Evolutionary conservation across 2,113 vertebrate genomes (phyloP), one percentile per base, ranked within the genome.

Genomic region (Cottus gobio): DNA sequence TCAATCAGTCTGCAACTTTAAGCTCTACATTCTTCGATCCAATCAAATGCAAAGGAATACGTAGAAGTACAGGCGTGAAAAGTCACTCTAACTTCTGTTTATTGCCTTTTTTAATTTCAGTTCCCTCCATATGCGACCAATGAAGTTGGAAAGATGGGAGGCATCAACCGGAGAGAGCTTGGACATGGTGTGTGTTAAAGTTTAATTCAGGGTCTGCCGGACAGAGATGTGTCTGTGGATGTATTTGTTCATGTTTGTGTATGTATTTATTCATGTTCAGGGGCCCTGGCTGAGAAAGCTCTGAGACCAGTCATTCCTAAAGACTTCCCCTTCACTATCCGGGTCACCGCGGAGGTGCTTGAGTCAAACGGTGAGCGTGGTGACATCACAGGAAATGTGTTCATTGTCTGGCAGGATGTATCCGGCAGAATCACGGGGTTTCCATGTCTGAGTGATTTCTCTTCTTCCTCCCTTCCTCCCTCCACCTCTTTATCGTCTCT

Each of bases 71-170:
- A 50, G 46, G 7, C 46, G 18, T 6, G 2, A 22, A 22, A 50
- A 50, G 46, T 26, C 11, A 1, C 11, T 56, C 11, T 57, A 57
- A 28, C 54, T 28, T 15, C n/a, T 1, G 24, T 24, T 56, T 57
- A 57, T 9, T 75, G 0, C 1, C 15, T 69, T 57, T 13, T 42
- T 42, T 13, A 13, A 56, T 93, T 86, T 9, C 74, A 99, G 98
- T 99, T 99, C 91, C 98, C 98, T 79, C 98, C 98, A 20, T 99
- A 98, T 73, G 98, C 98, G 80, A 99, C 98, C 48, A 99, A 99
- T 89, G 98, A 99, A 91, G 95, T 92, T 42, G 98, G 98, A 68
- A 99, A 95, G 94, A 91, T 96, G 73, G 95, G 94, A 60, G 96
- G 97, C 58, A 10, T 95, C 71, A 99, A 99, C 66, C 95, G 98